Base-by-base conservation (phyloP, 2,888 invertebrate species). In the Acrocyrtus sp. region DNA sequence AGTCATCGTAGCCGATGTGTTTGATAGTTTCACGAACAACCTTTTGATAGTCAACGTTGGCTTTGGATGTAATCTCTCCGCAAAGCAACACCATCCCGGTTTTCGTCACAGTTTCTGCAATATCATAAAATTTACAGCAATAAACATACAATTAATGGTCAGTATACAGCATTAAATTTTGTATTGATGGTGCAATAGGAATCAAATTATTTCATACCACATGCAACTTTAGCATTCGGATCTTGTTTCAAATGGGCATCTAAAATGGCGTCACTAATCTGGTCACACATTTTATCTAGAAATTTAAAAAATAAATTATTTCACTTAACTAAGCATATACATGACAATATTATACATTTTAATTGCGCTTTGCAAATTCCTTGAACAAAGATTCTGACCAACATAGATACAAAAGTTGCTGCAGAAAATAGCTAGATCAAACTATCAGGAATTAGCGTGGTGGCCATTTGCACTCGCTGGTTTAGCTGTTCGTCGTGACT, bases 11-110 rank as follows among this genome's bases (percentile, higher is more conserved):
- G 72, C 99, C 99, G 85, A 99, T 99, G 85, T 97, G 95, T 85
- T 95, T 92, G 67, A 99, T 93, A 2, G 98, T 97, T 78, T 97
- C 95, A 81, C 99, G 89, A 62, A 98, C 96, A 79, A 99, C 93
- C 85, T 92, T 92, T 85, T 99, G 98, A 84, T 99, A 99, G 85
- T 99, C 98, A 72, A 99, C 94, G 80, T 92, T 91, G 17, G 98
- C 98, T 85, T 95, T 96, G 15, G 98, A 98, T 80, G 98, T 97
- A 82, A 99, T 99, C 88, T 99, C 99, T 75, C 99, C 99, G 84
- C 96, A 96, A 70, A 99, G 88, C 83, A 99, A 87, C 80, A 99
- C 92, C 98, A 99, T 98, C 76, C 99, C 99, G 77, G 99, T 99
- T 87, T 99, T 99, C 45, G 98, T 95, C 60, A 98, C 96, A 27